Evolutionary conservation across 2,797 vertebrate genomes (phyloP).

Genomic region (Jordanella pulchra): DNA sequence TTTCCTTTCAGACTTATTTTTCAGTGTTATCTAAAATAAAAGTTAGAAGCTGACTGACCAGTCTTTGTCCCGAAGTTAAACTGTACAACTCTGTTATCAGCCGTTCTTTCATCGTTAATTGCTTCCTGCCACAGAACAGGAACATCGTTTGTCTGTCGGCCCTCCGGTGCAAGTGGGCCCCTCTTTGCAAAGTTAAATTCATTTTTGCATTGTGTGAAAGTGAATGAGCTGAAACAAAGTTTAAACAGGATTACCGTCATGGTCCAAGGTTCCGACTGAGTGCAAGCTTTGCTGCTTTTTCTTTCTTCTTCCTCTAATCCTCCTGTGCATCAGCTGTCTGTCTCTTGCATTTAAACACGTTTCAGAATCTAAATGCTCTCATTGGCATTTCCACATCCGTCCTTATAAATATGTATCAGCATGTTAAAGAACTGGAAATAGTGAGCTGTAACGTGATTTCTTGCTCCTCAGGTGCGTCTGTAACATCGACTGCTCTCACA

Average conservation of each 20-base stretch:
- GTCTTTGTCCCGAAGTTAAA: conserved; percentile 10
- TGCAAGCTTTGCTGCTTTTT: conserved; percentile 25
- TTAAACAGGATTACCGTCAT: conserved; percentile 54
- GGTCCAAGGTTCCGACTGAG: conserved; percentile 43
- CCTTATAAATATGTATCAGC: conserved; percentile 1
- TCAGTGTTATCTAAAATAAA: conserved; percentile 34
- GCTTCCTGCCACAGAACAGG: conserved; percentile 36
- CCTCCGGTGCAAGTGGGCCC: conserved; percentile 26
- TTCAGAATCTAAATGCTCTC: conserved; percentile 13
- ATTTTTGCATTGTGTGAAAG: conserved; percentile 55
- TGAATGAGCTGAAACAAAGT: conserved; percentile 54
- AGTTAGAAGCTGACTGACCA: conserved; percentile 10
- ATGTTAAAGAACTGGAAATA: background rate
- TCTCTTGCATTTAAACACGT: conserved; percentile 24
- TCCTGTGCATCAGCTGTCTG: conserved; percentile 10
- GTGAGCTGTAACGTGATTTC: background rate
- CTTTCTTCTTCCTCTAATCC: conserved; percentile 44
- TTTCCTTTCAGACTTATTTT: conserved; percentile 24
- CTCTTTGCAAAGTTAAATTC: conserved; percentile 50
- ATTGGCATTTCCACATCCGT: conserved; percentile 10
- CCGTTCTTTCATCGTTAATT: conserved; percentile 48
- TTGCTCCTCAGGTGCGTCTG: conserved; percentile 90
- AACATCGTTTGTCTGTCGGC: conserved; percentile 54
- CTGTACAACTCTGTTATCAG: conserved; percentile 32
- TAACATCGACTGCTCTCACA: conserved; percentile 99